phyloP scores from a whole-genome alignment of 1,140 invertebrate genomes.

The Diabrotica virgifera region DNA sequence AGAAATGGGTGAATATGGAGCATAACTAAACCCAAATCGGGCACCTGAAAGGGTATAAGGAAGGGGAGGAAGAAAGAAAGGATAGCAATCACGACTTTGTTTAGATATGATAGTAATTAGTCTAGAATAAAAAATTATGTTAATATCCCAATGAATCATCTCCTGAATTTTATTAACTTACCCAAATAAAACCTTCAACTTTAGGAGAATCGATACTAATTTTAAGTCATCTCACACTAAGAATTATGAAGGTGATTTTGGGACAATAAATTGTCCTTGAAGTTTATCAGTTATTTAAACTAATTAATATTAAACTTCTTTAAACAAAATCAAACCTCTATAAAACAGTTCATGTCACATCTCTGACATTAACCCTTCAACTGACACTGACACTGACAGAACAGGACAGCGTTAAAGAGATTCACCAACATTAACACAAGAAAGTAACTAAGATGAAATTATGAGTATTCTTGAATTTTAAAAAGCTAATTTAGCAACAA shows the following conservation, averaged over 20 bases:
- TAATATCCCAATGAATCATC: not conserved
- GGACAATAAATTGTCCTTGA: not conserved
- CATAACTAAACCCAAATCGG: too few species aligned
- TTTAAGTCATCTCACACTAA: not conserved
- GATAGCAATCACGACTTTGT: slow-evolving; percentile 49
- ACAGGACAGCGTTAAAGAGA: too few species aligned
- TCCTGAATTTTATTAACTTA: not conserved
- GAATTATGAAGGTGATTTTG: not conserved
- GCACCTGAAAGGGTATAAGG: too few species aligned
- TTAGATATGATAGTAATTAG: slow-evolving; percentile 9
- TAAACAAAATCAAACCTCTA: not conserved
- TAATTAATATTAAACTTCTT: not conserved
- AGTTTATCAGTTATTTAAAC: not conserved
- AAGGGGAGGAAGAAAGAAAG: too few species aligned
- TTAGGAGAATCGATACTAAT: not conserved
- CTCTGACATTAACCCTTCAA: too few species aligned
- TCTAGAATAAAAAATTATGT: not conserved
- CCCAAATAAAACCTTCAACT: not conserved
- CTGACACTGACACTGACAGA: too few species aligned
- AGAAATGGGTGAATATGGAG: too few species aligned
- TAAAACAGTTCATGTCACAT: not conserved
- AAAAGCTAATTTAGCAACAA: too few species aligned
- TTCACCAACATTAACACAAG: too few species aligned
- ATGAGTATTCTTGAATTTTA: too few species aligned
- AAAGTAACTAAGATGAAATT: too few species aligned